Conservation (phyloP, 1,140 invertebrate species). For the Ladona fulva region DNA sequence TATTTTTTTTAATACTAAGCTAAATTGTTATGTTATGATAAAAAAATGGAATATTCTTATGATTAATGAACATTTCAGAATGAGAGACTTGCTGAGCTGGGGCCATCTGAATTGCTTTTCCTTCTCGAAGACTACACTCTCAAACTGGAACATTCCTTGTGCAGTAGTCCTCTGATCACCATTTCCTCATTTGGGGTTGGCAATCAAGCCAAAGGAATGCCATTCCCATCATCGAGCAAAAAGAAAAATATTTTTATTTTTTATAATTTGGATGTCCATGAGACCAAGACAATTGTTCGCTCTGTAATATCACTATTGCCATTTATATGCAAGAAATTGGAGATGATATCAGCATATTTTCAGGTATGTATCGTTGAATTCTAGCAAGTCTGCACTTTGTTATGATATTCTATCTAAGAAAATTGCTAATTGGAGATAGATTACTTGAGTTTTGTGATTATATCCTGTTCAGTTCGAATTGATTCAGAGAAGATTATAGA, state of each 20-base stretch:
- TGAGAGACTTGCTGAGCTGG: constrained; percentile 27
- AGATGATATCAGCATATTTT: constrained; percentile 28
- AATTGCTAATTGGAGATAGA: too few species aligned
- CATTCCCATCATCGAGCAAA: background rate
- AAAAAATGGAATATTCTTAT: too few species aligned
- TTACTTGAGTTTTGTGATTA: too few species aligned
- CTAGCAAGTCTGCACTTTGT: too few species aligned
- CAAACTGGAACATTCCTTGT: constrained; percentile 35
- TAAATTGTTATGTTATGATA: too few species aligned
- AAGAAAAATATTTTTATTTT: background rate
- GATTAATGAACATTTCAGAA: background rate
- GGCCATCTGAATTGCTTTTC: constrained; percentile 37
- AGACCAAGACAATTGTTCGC: background rate
- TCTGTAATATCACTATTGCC: constrained; percentile 26
- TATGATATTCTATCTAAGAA: too few species aligned
- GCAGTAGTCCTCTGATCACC: background rate
- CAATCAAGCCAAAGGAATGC: too few species aligned
- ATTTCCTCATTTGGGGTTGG: too few species aligned
- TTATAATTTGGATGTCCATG: background rate
- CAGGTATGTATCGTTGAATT: too few species aligned
- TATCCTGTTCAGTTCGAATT: too few species aligned
- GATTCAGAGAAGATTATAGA: too few species aligned
- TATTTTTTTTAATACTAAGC: too few species aligned
- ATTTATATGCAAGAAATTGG: constrained; percentile 27
- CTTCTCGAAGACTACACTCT: constrained; percentile 37